These are phyloP conservation scores for Amphiura filiformis DNA, from an alignment of 35 echinoderm and acorn worm genomes.

Conservation along the genomic window DNA sequence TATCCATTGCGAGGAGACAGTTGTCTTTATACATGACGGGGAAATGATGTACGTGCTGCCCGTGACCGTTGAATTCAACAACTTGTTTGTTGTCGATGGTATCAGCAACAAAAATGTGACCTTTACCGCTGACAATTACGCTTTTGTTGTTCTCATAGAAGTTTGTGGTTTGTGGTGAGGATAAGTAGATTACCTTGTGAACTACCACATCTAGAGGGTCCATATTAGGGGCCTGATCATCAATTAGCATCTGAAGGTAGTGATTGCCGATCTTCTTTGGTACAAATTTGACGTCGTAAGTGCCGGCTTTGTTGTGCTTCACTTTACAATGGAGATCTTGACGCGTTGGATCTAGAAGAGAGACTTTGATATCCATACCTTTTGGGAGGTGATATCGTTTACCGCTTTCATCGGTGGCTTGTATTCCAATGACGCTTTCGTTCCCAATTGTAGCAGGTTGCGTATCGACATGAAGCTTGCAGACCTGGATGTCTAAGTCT, in stretches of 20 bases:
- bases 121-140: conserved; percentile 33
- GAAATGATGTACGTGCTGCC: conserved; percentile 38
- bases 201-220: conserved; percentile 30
- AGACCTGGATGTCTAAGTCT: conserved; percentile 30
- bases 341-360: conserved; percentile 29
- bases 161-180: conserved; percentile 15
- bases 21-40: conserved; percentile 41
- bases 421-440: conserved; percentile 32
- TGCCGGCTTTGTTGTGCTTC: conserved; percentile 9
- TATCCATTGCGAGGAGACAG: conserved; percentile 39
- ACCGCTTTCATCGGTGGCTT: conserved; percentile 38
- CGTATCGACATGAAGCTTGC: conserved; percentile 25
- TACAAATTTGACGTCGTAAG: conserved; percentile 35
- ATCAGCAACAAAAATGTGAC: conserved; percentile 50
- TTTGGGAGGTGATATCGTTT: conserved; percentile 14
- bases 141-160: conserved; percentile 46
- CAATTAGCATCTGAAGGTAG: conserved; percentile 21
- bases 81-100: conserved; percentile 55
- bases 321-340: conserved; percentile 12
- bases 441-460: conserved; percentile 29
- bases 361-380: conserved; percentile 43
- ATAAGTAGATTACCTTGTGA: conserved; percentile 30
- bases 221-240: conserved; percentile 15
- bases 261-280: conserved; percentile 53
- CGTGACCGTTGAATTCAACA: conserved; percentile 33